These are phyloP conservation scores for Dipodomys merriami DNA, from an alignment of 2,113 vertebrate species.

Conservation along the genomic window DNA sequence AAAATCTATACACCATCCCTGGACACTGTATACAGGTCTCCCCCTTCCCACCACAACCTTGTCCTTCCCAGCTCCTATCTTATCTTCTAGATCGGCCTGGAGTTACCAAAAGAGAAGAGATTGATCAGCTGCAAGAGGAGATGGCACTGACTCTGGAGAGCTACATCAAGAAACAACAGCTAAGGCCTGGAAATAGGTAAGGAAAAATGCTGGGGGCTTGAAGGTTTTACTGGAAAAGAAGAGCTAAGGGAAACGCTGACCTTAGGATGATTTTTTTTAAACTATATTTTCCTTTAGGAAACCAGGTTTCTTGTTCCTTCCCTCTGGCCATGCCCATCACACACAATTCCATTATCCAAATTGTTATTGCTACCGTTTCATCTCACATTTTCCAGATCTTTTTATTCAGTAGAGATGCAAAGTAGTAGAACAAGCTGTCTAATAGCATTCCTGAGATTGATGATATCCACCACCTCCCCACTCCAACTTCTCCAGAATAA, in stretches of 20 bases:
- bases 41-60: too few relatives aligned
- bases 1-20: neutral
- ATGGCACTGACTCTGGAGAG: constrained; percentile 82
- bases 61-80: accelerated
- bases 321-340: neutral
- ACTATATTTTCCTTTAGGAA: constrained; percentile 6
- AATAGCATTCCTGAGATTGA: constrained; percentile 68
- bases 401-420: constrained; percentile 72
- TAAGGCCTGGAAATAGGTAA: constrained; percentile 73
- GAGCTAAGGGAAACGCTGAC: neutral
- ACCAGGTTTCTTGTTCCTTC: neutral
- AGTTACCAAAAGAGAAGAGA: constrained; percentile 58
- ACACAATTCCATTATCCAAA: neutral
- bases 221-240: neutral
- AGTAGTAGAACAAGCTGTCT: constrained; percentile 48
- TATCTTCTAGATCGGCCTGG: constrained; percentile 72
- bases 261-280: neutral
- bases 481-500: constrained; percentile 3
- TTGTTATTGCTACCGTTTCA: neutral
- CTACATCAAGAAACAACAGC: constrained; percentile 79
- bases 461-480: neutral
- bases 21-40: neutral
- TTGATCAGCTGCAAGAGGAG: constrained; percentile 82
- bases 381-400: constrained; percentile 56
- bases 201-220: neutral